Base-by-base conservation (phyloP, 2,113 vertebrate species). In the Hystrix brachyura region DNA sequence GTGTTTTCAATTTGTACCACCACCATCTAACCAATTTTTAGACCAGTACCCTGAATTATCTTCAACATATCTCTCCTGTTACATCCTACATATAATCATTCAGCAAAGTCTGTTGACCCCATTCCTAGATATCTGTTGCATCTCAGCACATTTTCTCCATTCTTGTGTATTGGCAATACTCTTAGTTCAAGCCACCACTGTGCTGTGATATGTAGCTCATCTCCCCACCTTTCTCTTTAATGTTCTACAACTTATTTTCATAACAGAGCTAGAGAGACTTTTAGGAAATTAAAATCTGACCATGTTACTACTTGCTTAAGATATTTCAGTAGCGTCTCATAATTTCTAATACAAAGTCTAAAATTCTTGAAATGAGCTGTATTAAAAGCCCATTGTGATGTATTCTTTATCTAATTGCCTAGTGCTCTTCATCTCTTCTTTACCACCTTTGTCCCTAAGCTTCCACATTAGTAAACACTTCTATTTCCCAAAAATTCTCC, bases 201-300 rank as follows among this genome's bases (percentile, higher is more conserved):
- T 79, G 65, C 57, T 62, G 1, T 25, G 72, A 5, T 23, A 81
- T 18, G 19, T 69, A 64, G 67, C 25, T 90, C 19, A 55, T 59
- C 43, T 64, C 7, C 60, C 19, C 23, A 43, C 34, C 65, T 91
- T 92, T 88, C 25, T 81, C 48, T 78, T 90, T 23, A 27, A 72
- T 38, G 46, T 11, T 59, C 27, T 91, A 27, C 19, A 94, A 46
- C 74, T 95, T 59, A 85, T 95, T 80, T 14, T 62, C 4, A 82
- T 14, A 48, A 83, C 81, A 82, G 43, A 79, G n/a, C 19, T 90
- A 10, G 72, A 69, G 53, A 64, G 5, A 72, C 46, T 82, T 97
- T 93, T 65, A 79, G 32, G 96, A 96, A 94, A 69, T 92, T 94
- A 21, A 89, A 91, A 89, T 64, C 38, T 43, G 25, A 27, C 87